Base-by-base conservation (phyloP, 2,888 invertebrate species). In the Sarcophaga rosellei region DNA sequence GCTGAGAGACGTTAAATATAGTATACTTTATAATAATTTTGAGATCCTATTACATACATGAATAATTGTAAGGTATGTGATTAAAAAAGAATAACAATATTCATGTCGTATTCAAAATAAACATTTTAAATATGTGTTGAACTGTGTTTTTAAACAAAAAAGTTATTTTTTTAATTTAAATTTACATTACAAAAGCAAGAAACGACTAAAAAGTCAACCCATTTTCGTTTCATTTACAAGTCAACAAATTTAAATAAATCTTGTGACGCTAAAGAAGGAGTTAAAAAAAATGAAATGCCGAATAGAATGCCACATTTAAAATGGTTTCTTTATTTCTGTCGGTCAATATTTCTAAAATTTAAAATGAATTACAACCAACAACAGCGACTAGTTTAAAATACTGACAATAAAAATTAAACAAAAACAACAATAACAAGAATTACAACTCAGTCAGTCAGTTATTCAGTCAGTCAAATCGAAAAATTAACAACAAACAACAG, bases 211-310 rank as follows among this genome's bases (percentile, higher is more conserved):
- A 53, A 53, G 53, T 65, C 59, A 47, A 77, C 12, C 20, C 21
- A 77, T 77, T 72, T 82, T 75, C 35, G 45, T 73, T 66, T 61
- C 6, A 35, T 35, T 35, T 35, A 6, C 35, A 35, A 35, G 35
- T 61, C 10, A 65, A 35, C 17, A n/a, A 79, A 79, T 63, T 69
- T 72, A 74, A 63, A 79, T 84, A 69, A 70, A 65, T 65, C 59
- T 65, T 65, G 15, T 72, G 15, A 23, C 35, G 47, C 21, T 12
- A 72, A 45, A 75, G 61, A 59, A 70, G 74, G 70, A 59, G 65
- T 62, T 8, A 11, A 79, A 25, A 20, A 20, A 74, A 35, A 45
- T 53, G 0, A 17, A 17, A 53, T 17, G 8, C 35, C 35, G 8
- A 35, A 35, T 35, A 35, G 35, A 35, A 35, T 35, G 35, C 53